Conservation (phyloP, 2,888 invertebrate genomes). For the Anarsia innoxiella region DNA sequence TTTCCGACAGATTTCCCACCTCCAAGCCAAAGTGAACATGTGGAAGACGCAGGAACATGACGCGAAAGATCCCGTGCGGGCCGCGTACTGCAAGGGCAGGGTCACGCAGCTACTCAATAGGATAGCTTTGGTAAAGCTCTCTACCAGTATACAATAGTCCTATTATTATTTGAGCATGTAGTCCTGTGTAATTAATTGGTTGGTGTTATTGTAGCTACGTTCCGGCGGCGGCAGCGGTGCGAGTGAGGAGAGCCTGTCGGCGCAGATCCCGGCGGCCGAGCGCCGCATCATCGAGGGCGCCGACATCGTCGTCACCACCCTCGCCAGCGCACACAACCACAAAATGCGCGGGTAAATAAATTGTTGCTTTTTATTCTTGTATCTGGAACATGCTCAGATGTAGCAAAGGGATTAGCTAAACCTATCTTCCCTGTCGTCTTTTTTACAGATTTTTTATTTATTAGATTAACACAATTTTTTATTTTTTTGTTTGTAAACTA, state of each 20-base stretch:
- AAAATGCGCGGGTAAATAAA: conserved; percentile 54
- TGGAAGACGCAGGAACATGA: conserved; percentile 42
- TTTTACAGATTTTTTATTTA: no score
- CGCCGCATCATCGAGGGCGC: conserved; percentile 71
- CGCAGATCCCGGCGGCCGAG: conserved; percentile 41
- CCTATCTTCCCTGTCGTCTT: no score
- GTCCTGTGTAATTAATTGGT: conserved; percentile 16
- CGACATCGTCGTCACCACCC: conserved; percentile 82
- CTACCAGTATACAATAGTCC: neutral
- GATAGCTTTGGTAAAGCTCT: conserved; percentile 44
- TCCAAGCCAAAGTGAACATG: conserved; percentile 62
- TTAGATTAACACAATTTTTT: no score
- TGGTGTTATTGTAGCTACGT: conserved; percentile 35
- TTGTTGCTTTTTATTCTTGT: no score
- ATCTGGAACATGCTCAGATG: no score
- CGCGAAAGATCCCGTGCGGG: conserved; percentile 48
- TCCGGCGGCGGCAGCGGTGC: conserved; percentile 21
- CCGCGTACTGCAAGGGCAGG: conserved; percentile 50
- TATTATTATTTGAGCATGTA: neutral
- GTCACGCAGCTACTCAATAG: conserved; percentile 33
- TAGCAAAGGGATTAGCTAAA: no score
- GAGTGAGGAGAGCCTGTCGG: conserved; percentile 32
- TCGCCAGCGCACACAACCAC: conserved; percentile 72
- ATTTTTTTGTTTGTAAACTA: no score
- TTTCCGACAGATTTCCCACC: conserved; percentile 41